Conservation (phyloP, 1,140 invertebrate genomes). For the Pseudomyrmex concolor region DNA sequence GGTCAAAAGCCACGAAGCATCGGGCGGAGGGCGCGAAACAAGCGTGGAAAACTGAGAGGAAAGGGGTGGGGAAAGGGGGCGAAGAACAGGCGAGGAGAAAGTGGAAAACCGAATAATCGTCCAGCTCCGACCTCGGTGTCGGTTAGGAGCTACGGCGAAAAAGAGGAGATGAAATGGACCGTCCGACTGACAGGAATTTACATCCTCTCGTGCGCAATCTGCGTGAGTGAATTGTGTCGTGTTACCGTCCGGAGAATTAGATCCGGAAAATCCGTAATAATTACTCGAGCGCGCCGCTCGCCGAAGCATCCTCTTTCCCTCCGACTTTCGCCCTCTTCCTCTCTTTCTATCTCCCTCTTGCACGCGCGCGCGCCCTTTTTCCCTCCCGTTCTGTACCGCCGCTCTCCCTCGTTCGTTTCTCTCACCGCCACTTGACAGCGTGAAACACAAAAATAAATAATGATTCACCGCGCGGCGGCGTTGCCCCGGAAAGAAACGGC, state of each 20-base stretch:
- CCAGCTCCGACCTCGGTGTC: constrained; percentile 74
- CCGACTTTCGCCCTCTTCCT: constrained; percentile 59
- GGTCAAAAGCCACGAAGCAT: constrained; percentile 72
- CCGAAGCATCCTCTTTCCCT: constrained; percentile 75
- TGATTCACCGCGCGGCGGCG: constrained; percentile 71
- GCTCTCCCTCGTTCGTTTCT: constrained; percentile 54
- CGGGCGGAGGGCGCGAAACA: constrained; percentile 40
- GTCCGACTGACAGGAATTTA: constrained; percentile 84
- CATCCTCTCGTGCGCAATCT: constrained; percentile 83
- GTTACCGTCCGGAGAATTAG: constrained; percentile 85
- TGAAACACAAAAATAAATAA: constrained; percentile 80
- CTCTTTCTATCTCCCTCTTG: constrained; percentile 38
- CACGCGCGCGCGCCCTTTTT: constrained; percentile 27
- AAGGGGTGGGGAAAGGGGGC: neutral
- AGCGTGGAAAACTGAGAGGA: constrained; percentile 30
- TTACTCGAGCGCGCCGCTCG: constrained; percentile 82
- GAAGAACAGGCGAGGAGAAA: constrained; percentile 71
- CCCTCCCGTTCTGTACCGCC: constrained; percentile 42
- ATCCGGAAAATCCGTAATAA: constrained; percentile 85
- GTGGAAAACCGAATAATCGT: constrained; percentile 81
- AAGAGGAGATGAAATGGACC: constrained; percentile 82
- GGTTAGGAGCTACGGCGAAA: constrained; percentile 72
- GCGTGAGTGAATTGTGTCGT: constrained; percentile 85
- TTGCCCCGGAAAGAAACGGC: constrained; percentile 64
- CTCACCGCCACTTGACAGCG: constrained; percentile 60